Base-by-base conservation (phyloP, 2,113 vertebrate genomes). In the Stigmatopora argus region DNA sequence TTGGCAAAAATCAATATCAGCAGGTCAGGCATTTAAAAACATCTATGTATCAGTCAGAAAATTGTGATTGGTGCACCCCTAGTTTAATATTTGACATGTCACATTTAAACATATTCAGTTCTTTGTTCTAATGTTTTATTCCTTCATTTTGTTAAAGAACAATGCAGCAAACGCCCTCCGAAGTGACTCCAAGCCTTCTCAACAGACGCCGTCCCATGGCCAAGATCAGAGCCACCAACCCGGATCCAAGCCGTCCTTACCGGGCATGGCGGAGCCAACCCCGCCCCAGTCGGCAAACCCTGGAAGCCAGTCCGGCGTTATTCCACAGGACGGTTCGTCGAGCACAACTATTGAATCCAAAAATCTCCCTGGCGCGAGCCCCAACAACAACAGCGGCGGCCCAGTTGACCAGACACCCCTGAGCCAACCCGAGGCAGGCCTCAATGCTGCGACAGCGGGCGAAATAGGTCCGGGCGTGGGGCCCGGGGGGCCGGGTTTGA, bases 141-240 rank as follows among this genome's bases (percentile, higher is more conserved):
- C 73, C 45, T 41, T 55, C 85, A 3, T 68, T 84, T 73, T 80
- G 1, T 81, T 94, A 90, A 94, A 97, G 85, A 95, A 96, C 84
- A 95, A 94, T 83, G 86, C 84, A 78, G 79, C 95, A 70, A 83
- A 88, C 67, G 75, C 93, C 75, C 92, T 95, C 77, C 91, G 94
- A 81, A 94, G 91, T 78, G 96, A 97, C 79, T 79, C 92, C 13
- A 98, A 97, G 82, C 84, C 88, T 75, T 83, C 87, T 57, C 93
- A 93, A 78, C 89, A 93, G 45, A 71, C 83, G 55, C 84, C 89
- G 64, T 88, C 95, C 0, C 82, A 92, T 59, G 78, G 72, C 70
- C 93, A 93, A 83, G 95, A 97, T 79, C 95, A 94, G 89, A 97
- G 92, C 84, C 92, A 95, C 85, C 91, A 94, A 74, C 90, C 94